phyloP scores from a whole-genome alignment of 2,113 vertebrate species.

The Sardina pilchardus region DNA sequence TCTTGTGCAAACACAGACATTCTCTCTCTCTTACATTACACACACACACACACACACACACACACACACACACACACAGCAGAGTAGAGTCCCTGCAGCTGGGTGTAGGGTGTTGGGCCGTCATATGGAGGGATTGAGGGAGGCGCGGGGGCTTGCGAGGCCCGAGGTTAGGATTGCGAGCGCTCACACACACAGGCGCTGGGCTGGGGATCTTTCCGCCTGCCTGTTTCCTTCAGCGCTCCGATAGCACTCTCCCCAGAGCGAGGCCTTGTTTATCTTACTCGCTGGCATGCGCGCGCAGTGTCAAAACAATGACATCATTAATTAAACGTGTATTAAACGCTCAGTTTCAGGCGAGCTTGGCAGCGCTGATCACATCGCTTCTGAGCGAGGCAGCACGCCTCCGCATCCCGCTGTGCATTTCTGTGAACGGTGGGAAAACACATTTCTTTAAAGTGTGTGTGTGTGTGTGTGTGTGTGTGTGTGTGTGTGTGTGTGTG shows the following conservation, averaged over 20 bases:
- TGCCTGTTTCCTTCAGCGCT: constrained; percentile 54
- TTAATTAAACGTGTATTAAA: constrained; percentile 61
- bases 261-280: constrained; percentile 58
- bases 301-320: constrained; percentile 70
- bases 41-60: constrained; percentile 20
- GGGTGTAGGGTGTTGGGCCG: constrained; percentile 36
- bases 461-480: not conserved
- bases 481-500: not conserved
- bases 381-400: constrained; percentile 27
- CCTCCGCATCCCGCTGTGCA: not conserved
- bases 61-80: constrained; percentile 22
- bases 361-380: constrained; percentile 34
- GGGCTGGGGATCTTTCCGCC: constrained; percentile 46
- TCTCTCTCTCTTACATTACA: not conserved
- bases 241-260: constrained; percentile 43
- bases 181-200: too few relatives aligned
- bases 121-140: constrained; percentile 42
- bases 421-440: not conserved
- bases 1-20: not conserved
- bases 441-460: not conserved
- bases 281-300: constrained; percentile 54
- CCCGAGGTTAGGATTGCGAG: constrained; percentile 53
- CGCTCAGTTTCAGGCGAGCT: constrained; percentile 42
- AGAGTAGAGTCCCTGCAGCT: not conserved
- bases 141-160: constrained; percentile 29